Percentiles rank a stretch among this genome's conserved stretches.
These are phyloP conservation scores for Lophochroa leadbeateri DNA, from an alignment of 2,113 vertebrate species.

Conservation along the genomic window DNA sequence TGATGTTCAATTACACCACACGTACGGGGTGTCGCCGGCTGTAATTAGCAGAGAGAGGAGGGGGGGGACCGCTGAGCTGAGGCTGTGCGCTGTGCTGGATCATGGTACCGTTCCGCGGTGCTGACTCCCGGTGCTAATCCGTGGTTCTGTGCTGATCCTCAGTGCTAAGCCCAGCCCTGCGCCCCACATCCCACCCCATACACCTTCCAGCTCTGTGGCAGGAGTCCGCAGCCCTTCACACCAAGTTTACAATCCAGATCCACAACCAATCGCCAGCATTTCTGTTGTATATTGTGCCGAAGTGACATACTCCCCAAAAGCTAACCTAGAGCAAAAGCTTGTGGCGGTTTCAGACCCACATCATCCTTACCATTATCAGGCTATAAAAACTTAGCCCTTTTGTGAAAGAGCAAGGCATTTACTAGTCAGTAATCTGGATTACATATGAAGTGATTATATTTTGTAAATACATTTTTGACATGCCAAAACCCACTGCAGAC, in stretches of 20 bases:
- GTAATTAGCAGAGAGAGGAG: neutral
- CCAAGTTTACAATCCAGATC: fast-evolving
- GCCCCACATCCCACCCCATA: neutral
- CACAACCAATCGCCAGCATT: fast-evolving
- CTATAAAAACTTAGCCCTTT: fast-evolving
- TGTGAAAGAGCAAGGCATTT: neutral
- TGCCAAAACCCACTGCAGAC: neutral
- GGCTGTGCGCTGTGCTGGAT: neutral
- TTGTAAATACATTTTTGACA: neutral
- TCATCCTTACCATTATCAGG: fast-evolving
- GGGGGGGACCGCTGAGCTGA: neutral
- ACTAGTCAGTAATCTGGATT: neutral
- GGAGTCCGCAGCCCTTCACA: fast-evolving
- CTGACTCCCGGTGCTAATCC: neutral
- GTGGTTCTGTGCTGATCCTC: neutral
- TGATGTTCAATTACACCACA: neutral
- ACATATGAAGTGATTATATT: fast-evolving
- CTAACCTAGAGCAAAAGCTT: neutral
- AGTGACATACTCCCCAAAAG: fast-evolving
- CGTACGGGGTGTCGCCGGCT: neutral
- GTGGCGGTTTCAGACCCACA: fast-evolving
- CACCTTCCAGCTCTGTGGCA: neutral
- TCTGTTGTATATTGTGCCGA: fast-evolving
- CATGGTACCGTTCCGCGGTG: neutral
- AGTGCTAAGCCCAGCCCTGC: neutral